These are phyloP conservation scores for Brachyhypopomus gauderio DNA, from an alignment of 2,113 vertebrate species.

Conservation along the genomic window DNA sequence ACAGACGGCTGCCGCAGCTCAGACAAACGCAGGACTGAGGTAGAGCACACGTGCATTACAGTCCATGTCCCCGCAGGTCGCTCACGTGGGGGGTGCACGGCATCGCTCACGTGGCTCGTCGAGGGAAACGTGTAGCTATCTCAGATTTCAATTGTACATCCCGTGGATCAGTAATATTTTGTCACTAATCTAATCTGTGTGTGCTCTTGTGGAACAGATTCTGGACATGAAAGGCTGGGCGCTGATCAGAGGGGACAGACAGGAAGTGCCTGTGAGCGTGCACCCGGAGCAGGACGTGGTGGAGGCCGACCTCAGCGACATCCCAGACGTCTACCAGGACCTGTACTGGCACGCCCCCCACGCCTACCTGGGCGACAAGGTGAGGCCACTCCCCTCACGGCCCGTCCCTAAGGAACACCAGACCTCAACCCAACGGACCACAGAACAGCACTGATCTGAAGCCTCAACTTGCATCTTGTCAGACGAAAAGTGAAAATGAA, in stretches of 20 bases:
- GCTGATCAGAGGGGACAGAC: constrained; percentile 82
- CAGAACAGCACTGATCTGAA: no score
- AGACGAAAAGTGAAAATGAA: background rate
- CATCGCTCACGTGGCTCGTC: no score
- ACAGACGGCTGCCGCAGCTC: constrained; percentile 89
- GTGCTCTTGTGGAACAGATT: constrained; percentile 67
- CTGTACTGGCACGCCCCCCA: constrained; percentile 90
- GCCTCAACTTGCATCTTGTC: background rate
- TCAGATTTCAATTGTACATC: background rate
- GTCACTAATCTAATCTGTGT: background rate
- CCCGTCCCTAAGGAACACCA: no score
- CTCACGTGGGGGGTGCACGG: no score
- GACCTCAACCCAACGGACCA: background rate
- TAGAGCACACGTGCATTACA: constrained; percentile 52
- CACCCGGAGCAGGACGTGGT: constrained; percentile 74
- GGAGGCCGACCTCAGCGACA: constrained; percentile 79
- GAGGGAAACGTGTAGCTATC: no score
- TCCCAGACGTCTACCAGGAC: constrained; percentile 85
- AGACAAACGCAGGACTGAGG: constrained; percentile 79
- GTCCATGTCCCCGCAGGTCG: no score
- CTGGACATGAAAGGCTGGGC: constrained; percentile 88
- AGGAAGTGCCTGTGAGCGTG: constrained; percentile 76
- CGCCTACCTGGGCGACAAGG: constrained; percentile 90
- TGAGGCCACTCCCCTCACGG: constrained; percentile 52
- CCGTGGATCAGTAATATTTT: background rate